A percentile compares a stretch with the other conserved stretches of the same genome.
phyloP scores from a whole-genome alignment of 2,888 invertebrate genomes.

The Cordilura impudica region DNA sequence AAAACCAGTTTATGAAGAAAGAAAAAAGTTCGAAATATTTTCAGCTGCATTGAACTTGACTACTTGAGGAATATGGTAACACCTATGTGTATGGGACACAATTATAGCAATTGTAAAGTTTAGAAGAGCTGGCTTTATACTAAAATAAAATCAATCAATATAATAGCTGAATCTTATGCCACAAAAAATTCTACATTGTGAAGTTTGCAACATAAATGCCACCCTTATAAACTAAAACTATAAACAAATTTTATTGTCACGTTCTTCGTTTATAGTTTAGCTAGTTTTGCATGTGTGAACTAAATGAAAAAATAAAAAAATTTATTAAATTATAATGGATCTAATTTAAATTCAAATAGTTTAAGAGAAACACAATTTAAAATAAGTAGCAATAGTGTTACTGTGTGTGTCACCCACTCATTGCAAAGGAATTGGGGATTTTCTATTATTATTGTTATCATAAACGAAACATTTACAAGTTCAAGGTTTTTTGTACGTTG shows the following conservation, averaged over 20 bases:
- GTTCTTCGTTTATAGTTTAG: neutral
- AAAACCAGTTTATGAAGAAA: neutral
- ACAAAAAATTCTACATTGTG: no score
- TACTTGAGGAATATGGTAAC: no score
- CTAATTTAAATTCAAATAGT: neutral
- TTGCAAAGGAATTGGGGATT: neutral
- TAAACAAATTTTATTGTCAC: neutral
- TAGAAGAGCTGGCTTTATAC: no score
- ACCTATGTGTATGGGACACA: no score
- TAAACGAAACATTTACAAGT: conserved; percentile 57
- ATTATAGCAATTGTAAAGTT: no score
- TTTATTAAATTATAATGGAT: conserved; percentile 2
- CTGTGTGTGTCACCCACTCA: neutral
- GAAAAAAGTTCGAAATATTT: neutral
- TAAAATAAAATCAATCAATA: no score
- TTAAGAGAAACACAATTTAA: neutral
- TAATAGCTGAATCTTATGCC: no score
- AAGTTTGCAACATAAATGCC: neutral
- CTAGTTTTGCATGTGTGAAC: neutral
- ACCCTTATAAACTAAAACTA: neutral
- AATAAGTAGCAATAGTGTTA: neutral
- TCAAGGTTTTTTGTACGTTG: conserved; percentile 53
- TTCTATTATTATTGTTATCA: conserved; percentile 13
- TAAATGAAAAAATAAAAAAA: neutral
- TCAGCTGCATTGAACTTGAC: conserved; percentile 15